Evolutionary conservation across 1,140 invertebrate genomes (phyloP), one percentile per base, ranked within the genome.

Genomic region (Drosophila kepulauana): DNA sequence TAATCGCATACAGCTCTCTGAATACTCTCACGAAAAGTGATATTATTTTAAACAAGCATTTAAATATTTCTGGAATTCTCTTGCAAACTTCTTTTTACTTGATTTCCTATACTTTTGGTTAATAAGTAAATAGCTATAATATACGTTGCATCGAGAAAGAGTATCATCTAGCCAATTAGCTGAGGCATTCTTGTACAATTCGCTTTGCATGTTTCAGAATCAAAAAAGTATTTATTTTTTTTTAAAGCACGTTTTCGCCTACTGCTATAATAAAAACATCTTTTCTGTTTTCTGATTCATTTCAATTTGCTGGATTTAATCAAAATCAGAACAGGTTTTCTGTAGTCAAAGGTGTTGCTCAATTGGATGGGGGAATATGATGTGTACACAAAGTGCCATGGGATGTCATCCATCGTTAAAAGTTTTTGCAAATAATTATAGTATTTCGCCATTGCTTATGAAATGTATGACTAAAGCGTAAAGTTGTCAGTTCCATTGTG

Each of bases 191-290:
- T 30, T 52, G 75, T 70, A 66, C 71, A 57, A 66, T 45, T 56
- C 30, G 15, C 45, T 62, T 16, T 8, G 25, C 13, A n/a, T 33
- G 13, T 8, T 33, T 57, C 63, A 54, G 59, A 75, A 78, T 57
- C 68, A 70, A 61, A 79, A 69, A 66, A 82, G 5, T 30, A 10
- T 35, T 20, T 35, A 1, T 77, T 78, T 81, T 78, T 64, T 75
- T 28, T 3, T 35, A 30, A 67, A 69, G 56, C 45, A 48, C 30
- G 41, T 11, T 61, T 13, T 20, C n/a, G 25, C 35, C 25, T 41
- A 45, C 45, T 62, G 28, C 51, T 7, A 35, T 16, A 28, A 30
- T 30, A 48, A 54, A 33, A 52, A 70, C 15, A 43, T 16, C 48
- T 46, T 46, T 46, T 38, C 16, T 16, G n/a, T 56, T 48, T 48